phyloP scores from a whole-genome alignment of 2,113 vertebrate genomes.

The Collichthys lucidus region DNA sequence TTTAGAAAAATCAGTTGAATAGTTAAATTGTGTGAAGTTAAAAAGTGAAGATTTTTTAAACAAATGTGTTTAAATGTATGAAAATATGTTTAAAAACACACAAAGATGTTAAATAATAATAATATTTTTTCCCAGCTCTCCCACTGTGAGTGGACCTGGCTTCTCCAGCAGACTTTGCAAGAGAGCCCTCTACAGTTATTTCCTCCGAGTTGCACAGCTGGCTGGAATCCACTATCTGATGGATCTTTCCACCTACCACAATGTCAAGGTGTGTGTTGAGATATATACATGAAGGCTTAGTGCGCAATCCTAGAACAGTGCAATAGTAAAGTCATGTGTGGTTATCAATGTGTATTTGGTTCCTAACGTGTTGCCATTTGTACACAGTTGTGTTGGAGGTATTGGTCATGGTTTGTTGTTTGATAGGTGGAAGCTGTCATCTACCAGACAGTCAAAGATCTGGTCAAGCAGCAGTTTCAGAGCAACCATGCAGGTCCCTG shows the following conservation, averaged over 20 bases:
- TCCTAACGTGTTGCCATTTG: neutral
- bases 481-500: slow-evolving; percentile 58
- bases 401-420: slow-evolving; percentile 3
- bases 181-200: slow-evolving; percentile 80
- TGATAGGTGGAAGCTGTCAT: slow-evolving; percentile 53
- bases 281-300: neutral
- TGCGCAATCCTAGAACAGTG: neutral
- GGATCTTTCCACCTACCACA: slow-evolving; percentile 75
- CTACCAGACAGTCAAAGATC: slow-evolving; percentile 72
- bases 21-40: too few relatives aligned
- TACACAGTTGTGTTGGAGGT: neutral
- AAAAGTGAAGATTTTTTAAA: too few relatives aligned
- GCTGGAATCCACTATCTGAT: slow-evolving; percentile 68
- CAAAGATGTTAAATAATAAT: too few relatives aligned
- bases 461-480: slow-evolving; percentile 63
- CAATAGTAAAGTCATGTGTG: neutral
- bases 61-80: too few relatives aligned
- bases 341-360: neutral
- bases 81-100: too few relatives aligned
- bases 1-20: too few relatives aligned
- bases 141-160: slow-evolving; percentile 74
- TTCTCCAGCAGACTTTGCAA: slow-evolving; percentile 84
- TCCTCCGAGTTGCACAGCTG: slow-evolving; percentile 68
- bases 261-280: slow-evolving; percentile 74
- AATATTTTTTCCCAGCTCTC: slow-evolving; percentile 77